Percentiles rank a stretch among this genome's conserved stretches.
Evolutionary conservation across 2,888 invertebrate genomes (phyloP).

Genomic region (Andrena dorsata): DNA sequence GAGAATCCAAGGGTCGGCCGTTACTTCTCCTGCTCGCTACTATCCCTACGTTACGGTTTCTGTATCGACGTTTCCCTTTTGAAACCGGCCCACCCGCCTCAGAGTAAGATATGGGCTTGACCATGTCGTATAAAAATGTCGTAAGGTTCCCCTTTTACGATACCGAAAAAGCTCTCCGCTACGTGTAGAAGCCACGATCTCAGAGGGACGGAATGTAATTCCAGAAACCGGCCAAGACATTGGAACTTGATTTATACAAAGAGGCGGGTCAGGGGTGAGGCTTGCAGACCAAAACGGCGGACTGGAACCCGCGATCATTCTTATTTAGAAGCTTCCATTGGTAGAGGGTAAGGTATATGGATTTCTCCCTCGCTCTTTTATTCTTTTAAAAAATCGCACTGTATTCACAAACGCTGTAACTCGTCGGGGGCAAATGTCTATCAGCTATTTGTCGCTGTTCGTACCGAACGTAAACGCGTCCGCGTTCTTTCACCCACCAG

Average conservation of each 20-base stretch:
- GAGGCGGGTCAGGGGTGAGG: slow-evolving; percentile 1
- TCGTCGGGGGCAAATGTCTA: slow-evolving; percentile 15
- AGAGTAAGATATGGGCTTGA: slow-evolving; percentile 56
- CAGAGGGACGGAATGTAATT: slow-evolving; percentile 38
- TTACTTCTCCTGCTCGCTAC: slow-evolving; percentile 29
- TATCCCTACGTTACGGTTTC: slow-evolving; percentile 40
- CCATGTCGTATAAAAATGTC: slow-evolving; percentile 58
- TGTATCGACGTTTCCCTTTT: slow-evolving; percentile 57
- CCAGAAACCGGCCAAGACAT: slow-evolving; percentile 5
- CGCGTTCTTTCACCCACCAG: neutral
- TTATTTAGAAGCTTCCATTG: neutral
- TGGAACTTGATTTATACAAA: slow-evolving; percentile 37
- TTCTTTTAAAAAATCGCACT: too few relatives aligned
- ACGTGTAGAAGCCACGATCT: slow-evolving; percentile 20
- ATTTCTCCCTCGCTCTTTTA: too few relatives aligned
- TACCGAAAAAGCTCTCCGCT: slow-evolving; percentile 43
- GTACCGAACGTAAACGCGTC: neutral
- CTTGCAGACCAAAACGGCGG: neutral
- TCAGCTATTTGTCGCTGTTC: slow-evolving; percentile 20
- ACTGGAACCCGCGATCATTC: neutral
- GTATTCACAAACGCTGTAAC: neutral
- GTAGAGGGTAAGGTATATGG: neutral
- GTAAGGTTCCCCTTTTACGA: slow-evolving; percentile 54
- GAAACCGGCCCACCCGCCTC: slow-evolving; percentile 13
- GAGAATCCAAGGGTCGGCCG: slow-evolving; percentile 51